Percentiles rank a stretch among this genome's conserved stretches.
Evolutionary conservation across 2,113 vertebrate genomes (phyloP).

Genomic region (Gnathonemus longibarbis): DNA sequence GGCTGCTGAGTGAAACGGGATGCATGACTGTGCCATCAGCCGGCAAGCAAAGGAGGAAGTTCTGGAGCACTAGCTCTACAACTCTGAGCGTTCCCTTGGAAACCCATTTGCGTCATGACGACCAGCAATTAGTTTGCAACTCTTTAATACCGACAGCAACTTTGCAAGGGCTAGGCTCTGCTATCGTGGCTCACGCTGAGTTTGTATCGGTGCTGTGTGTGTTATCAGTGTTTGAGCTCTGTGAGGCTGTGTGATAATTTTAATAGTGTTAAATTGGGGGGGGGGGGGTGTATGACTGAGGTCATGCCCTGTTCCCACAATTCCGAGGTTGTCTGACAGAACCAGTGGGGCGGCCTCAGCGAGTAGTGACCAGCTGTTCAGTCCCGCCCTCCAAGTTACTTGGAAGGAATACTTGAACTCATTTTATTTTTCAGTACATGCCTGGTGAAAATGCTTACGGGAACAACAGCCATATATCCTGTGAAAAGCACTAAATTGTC

Average conservation of each 20-base stretch:
- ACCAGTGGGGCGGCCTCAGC: background rate
- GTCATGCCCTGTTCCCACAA: background rate
- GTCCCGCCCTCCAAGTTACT: background rate
- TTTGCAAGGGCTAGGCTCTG: background rate
- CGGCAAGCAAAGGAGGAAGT: background rate
- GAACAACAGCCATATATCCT: background rate
- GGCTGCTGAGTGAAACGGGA: background rate
- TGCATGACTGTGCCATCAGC: slow-evolving; percentile 3
- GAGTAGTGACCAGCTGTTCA: background rate
- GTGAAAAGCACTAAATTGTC: background rate
- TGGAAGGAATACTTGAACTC: background rate
- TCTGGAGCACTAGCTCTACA: background rate
- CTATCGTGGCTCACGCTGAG: background rate
- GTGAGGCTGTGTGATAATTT: background rate
- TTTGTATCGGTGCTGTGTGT: background rate
- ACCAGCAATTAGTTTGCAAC: background rate
- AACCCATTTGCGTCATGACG: slow-evolving; percentile 7
- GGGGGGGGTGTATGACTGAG: background rate
- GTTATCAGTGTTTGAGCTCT: background rate
- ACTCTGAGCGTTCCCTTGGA: background rate
- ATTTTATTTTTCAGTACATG: background rate
- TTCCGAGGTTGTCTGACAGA: background rate
- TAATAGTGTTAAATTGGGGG: background rate
- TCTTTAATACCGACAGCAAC: background rate
- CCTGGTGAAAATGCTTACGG: background rate